Evolutionary conservation across 2,113 vertebrate species (phyloP).

Genomic region (Empidonax alnorum): DNA sequence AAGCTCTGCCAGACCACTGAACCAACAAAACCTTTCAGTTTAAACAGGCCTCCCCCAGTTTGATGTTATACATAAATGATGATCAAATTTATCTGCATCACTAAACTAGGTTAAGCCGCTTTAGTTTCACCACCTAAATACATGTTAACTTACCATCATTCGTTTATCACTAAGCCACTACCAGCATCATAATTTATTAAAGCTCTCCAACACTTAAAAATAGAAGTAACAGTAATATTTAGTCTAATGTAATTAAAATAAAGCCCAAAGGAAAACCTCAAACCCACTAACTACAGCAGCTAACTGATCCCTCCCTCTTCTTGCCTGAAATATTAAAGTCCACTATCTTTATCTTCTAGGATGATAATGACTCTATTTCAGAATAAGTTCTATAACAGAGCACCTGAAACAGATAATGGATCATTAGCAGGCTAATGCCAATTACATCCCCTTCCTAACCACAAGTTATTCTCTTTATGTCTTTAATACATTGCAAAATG

Average conservation of each 20-base stretch:
- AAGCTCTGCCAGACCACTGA: slow-evolving; percentile 15
- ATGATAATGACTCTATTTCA: slow-evolving; percentile 19
- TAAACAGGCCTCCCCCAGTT: not conserved
- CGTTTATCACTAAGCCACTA: not conserved
- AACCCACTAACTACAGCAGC: not conserved
- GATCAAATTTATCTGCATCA: not conserved
- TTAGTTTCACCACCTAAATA: not conserved
- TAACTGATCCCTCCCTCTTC: slow-evolving; percentile 10
- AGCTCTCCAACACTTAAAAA: slow-evolving; percentile 31
- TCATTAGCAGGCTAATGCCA: slow-evolving; percentile 17
- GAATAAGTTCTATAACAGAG: not conserved
- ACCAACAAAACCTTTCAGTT: not conserved
- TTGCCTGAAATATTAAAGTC: slow-evolving; percentile 1
- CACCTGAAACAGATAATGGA: slow-evolving; percentile 30
- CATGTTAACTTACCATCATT: not conserved
- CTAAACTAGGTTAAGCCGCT: not conserved
- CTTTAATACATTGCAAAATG: slow-evolving; percentile 51
- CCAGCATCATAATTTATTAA: slow-evolving; percentile 18
- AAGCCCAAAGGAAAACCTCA: slow-evolving; percentile 9
- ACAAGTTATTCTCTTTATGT: not conserved
- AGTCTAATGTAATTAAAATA: slow-evolving; percentile 6
- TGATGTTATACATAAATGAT: not conserved
- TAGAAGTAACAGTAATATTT: not conserved
- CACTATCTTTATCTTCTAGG: not conserved
- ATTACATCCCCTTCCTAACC: slow-evolving; percentile 12